Percentiles rank a stretch among this genome's conserved stretches.
These are phyloP conservation scores for Fistularia commersonii DNA, from an alignment of 2,797 vertebrate species.

Conservation along the genomic window DNA sequence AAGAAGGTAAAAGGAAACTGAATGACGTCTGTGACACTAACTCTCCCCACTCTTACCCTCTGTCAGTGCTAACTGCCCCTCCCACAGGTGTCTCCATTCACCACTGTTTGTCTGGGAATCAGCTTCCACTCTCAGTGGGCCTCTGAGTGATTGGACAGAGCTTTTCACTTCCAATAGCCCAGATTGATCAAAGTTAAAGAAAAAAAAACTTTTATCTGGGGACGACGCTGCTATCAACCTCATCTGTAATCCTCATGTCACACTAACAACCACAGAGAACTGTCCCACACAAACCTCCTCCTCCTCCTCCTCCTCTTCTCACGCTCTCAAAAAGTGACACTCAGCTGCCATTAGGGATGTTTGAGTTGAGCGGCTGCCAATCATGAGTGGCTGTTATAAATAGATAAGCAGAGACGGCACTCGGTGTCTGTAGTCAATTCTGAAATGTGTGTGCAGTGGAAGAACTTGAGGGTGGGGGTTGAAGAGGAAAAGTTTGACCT, in stretches of 20 bases:
- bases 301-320: slow-evolving; percentile 3
- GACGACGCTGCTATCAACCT: neutral
- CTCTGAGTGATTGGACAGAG: neutral
- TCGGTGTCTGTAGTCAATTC: too few species aligned
- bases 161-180: neutral
- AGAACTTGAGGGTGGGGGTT: neutral
- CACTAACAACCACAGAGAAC: slow-evolving; percentile 18
- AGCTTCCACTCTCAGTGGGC: neutral
- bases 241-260: slow-evolving; percentile 10
- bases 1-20: slow-evolving; percentile 61
- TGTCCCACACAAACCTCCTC: slow-evolving; percentile 1
- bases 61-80: neutral
- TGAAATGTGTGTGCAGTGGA: neutral
- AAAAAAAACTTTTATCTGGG: too few species aligned
- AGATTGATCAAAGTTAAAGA: too few species aligned
- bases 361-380: neutral
- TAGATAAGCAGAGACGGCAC: neutral
- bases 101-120: neutral
- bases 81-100: neutral
- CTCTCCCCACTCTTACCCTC: neutral
- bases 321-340: slow-evolving; percentile 27
- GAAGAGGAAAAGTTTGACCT: neutral
- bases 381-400: neutral
- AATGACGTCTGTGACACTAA: neutral
- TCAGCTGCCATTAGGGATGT: neutral